Base-by-base conservation (phyloP, 2,888 invertebrate species). In the Rhagophthalmus giganteus region DNA sequence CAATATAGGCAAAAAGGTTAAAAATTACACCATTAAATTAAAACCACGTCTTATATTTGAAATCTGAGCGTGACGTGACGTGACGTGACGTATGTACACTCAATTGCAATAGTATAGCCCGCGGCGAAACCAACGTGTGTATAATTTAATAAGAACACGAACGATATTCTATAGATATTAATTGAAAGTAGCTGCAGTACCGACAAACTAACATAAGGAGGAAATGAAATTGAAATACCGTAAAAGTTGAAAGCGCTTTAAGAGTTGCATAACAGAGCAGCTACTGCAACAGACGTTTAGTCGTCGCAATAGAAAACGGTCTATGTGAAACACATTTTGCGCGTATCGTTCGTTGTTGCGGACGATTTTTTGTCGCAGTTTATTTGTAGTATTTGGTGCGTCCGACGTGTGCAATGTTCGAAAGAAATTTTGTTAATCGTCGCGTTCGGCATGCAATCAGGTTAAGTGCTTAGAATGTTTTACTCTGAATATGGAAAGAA, bases 171-270 rank as follows among this genome's bases (percentile, higher is more conserved):
- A 26, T 38, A 48, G 47, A 54, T 44, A 48, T 28, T 49, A 41
- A 54, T 54, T 50, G 49, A 50, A 54, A 54, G 54, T 54, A 46
- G 50, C 37, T 31, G 20, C 7, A 20, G 3, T 20, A 20, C 20
- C 20, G 7, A 20, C 20, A 3, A n/a, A n/a, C n/a, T n/a, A 44
- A 49, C 34, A 31, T 14, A 46, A 54, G 42, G 53, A 57, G 56
- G 60, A 60, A 60, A 60, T 57, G 54, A 56, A 58, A 53, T 54
- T 57, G 54, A 53, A 57, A 53, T 55, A 57, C 54, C 58, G 58
- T 54, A 50, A 50, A 45, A 58, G 53, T 58, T 54, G 59, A 59
- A 61, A 59, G 59, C 54, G 53, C 53, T 46, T 37, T 39, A 50
- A 41, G 45, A 38, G 47, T 57, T 61, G 54, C 54, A 52, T 55